Base-by-base conservation (phyloP, 2,888 invertebrate genomes). In the Malthinus seriepunctatus region DNA sequence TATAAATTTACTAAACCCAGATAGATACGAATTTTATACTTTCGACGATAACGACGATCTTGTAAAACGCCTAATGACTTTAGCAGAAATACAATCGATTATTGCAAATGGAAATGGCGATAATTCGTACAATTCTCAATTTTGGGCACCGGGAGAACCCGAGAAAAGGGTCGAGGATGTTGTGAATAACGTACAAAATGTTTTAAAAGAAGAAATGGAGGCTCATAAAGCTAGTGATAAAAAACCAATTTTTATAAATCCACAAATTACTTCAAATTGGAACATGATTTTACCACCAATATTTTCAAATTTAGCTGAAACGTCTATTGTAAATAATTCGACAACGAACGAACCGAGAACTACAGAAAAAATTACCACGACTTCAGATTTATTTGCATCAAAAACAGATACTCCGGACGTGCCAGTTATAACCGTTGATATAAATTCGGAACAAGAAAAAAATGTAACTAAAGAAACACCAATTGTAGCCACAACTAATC, bases 1-100 rank as follows among this genome's bases (percentile, higher is more conserved):
- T 0, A 90, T 90, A 0, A 87, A 88, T 69, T 81, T 93, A 1
- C 78, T 93, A 5, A 88, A 89, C 64, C 93, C 93, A 1, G 93
- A 93, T 73, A 83, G 89, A 72, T 93, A 93, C 75, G 92, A 93
- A 73, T 93, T 93, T 76, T 93, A 91, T 74, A 92, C 93, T 0
- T 91, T 93, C 70, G 90, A 93, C 71, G 90, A 91, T 70, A 87
- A 88, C 54, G 93, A 93, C 9, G 90, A 93, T 71, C 81, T 93
- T 14, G 87, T 93, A 0, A 91, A 91, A 71, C 83, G 90, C 59
- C 81, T 92, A 32, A 93, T 93, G 93, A 91, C 92, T 6, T 79
- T 91, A 68, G 85, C 90, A 70, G 91, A 93, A 79, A 93, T 93
- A 63, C 91, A 91, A 73, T 88, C 90, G 38, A 88, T 93, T 59